Evolutionary conservation across 2,797 vertebrate species (phyloP).

Genomic region (Urocyon cinereoargenteus): DNA sequence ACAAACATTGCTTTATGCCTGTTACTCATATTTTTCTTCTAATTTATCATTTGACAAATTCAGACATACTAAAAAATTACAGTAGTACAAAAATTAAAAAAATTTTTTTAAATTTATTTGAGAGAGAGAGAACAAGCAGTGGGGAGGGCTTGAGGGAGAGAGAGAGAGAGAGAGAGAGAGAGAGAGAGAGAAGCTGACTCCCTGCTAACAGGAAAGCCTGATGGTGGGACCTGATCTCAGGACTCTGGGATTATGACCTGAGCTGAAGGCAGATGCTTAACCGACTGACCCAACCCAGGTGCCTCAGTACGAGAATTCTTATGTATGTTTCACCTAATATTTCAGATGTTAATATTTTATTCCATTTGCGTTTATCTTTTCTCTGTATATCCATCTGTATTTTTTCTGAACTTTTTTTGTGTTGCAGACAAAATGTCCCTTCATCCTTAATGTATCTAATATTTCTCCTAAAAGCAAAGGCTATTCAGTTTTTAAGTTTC

Average conservation of each 20-base stretch:
- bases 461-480: not conserved
- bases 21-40: not conserved
- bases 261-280: no score
- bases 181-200: no score
- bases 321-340: not conserved
- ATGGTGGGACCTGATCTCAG: no score
- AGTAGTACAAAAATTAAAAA: not conserved
- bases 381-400: not conserved
- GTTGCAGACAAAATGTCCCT: not conserved
- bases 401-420: not conserved
- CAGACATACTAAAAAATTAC: not conserved
- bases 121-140: no score
- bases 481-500: not conserved
- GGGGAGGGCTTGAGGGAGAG: no score
- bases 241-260: no score
- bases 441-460: not conserved
- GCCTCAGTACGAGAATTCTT: not conserved
- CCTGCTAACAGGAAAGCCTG: no score
- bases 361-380: not conserved
- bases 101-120: no score
- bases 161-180: no score
- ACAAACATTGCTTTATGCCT: not conserved
- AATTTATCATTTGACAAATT: not conserved
- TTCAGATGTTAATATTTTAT: slow-evolving; percentile 13
- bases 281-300: no score